Conservation (phyloP, 2,113 vertebrate genomes). For the Orycteropus afer region DNA sequence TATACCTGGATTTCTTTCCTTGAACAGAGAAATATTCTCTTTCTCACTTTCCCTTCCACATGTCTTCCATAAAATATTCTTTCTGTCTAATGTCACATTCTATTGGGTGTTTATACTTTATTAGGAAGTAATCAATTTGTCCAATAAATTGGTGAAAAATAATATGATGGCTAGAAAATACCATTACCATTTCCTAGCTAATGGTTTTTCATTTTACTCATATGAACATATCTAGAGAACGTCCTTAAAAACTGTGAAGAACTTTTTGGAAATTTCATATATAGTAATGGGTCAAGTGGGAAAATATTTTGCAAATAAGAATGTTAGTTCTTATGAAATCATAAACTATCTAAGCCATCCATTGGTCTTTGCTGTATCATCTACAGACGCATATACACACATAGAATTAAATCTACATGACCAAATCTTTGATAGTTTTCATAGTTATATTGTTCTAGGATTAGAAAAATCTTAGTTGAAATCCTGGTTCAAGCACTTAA, state of each 20-base stretch:
- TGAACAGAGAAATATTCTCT: not conserved
- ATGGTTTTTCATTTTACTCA: not conserved
- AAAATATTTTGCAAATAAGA: not conserved
- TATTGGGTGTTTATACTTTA: not conserved
- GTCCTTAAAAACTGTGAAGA: not conserved
- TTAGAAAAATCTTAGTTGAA: constrained; percentile 7
- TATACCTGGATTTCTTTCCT: not conserved
- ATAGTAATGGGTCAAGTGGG: not conserved
- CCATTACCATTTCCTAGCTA: not conserved
- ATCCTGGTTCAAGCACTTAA: not conserved
- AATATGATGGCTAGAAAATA: not conserved
- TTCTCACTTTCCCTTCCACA: not conserved
- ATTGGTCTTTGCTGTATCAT: not conserved
- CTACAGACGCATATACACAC: not conserved
- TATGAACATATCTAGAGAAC: not conserved
- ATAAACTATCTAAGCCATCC: not conserved
- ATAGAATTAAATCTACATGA: not conserved
- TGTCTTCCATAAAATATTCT: not conserved
- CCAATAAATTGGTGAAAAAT: not conserved
- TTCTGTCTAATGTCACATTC: not conserved
- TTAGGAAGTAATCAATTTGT: not conserved
- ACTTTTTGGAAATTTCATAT: not conserved
- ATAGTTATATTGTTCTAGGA: not conserved
- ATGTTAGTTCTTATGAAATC: not conserved
- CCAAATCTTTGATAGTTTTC: not conserved